Conservation (phyloP, 2,888 invertebrate genomes). For the Cephus pulcher region DNA sequence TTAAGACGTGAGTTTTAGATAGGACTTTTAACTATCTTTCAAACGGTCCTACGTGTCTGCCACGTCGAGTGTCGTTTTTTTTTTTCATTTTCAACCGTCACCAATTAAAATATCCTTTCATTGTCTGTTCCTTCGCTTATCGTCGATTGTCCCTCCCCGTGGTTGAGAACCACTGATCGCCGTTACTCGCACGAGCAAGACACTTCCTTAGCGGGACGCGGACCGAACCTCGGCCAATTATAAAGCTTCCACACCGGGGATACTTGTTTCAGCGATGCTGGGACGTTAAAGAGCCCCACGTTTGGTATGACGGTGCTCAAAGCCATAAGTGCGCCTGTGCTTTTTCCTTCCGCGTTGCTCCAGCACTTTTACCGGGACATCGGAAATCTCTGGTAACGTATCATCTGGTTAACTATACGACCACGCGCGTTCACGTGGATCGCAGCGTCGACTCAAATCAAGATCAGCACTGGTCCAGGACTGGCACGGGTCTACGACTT, state of each 20-base stretch:
- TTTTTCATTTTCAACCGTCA: not conserved
- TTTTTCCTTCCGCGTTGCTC: not conserved
- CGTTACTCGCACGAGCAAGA: slow-evolving; percentile 9
- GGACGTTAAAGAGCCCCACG: not conserved
- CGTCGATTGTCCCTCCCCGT: not conserved
- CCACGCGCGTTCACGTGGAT: not conserved
- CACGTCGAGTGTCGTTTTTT: too few relatives aligned
- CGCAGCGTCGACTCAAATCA: not conserved
- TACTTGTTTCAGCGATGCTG: not conserved
- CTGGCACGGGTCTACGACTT: not conserved
- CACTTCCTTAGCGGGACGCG: slow-evolving; percentile 10
- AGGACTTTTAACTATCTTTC: not conserved
- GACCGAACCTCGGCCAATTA: slow-evolving; percentile 8
- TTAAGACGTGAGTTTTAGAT: not conserved
- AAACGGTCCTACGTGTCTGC: not conserved
- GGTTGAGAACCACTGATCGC: slow-evolving; percentile 1
- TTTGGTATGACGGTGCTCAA: not conserved
- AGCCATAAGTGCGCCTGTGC: not conserved
- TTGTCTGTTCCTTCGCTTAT: not conserved
- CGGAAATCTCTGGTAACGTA: not conserved
- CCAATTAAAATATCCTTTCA: not conserved
- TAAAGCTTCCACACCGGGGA: not conserved
- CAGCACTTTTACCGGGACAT: not conserved
- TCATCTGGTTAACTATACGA: not conserved
- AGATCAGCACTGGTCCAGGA: not conserved